Conservation (phyloP, 2,113 vertebrate species). For the Neopipo cinnamomea region DNA sequence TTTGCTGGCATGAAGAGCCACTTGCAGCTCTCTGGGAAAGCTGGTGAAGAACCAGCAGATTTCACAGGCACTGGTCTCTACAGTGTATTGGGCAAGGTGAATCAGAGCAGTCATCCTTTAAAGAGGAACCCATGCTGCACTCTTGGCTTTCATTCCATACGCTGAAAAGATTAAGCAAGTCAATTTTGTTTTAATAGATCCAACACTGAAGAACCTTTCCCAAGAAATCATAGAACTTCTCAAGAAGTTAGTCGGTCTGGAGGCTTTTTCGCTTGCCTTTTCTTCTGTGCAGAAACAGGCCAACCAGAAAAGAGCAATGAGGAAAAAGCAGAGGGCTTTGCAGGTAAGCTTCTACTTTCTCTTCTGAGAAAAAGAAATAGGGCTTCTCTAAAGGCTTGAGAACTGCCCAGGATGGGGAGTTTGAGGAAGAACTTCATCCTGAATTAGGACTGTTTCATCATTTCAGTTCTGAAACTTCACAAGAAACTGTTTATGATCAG, state of each 20-base stretch:
- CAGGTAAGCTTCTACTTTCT: conserved; percentile 77
- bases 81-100: background rate
- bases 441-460: background rate
- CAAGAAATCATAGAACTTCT: conserved; percentile 94
- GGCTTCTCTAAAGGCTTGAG: background rate
- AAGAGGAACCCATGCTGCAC: background rate
- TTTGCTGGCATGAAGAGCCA: background rate
- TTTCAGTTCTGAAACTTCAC: background rate
- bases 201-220: conserved; percentile 90
- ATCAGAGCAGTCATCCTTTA: background rate
- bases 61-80: background rate
- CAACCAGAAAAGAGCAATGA: conserved; percentile 77
- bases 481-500: background rate
- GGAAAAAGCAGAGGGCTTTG: conserved; percentile 87
- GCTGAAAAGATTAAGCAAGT: background rate
- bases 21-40: background rate
- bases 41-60: background rate
- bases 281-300: conserved; percentile 90
- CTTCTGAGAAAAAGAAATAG: background rate
- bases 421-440: background rate
- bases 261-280: conserved; percentile 88
- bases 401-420: background rate
- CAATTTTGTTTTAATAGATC: conserved; percentile 74
- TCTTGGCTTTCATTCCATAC: background rate
- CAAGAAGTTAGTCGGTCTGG: conserved; percentile 88